A percentile compares a stretch with the other conserved stretches of the same genome.
Conservation (phyloP, 1,140 invertebrate genomes). For the Euschistus heros region DNA sequence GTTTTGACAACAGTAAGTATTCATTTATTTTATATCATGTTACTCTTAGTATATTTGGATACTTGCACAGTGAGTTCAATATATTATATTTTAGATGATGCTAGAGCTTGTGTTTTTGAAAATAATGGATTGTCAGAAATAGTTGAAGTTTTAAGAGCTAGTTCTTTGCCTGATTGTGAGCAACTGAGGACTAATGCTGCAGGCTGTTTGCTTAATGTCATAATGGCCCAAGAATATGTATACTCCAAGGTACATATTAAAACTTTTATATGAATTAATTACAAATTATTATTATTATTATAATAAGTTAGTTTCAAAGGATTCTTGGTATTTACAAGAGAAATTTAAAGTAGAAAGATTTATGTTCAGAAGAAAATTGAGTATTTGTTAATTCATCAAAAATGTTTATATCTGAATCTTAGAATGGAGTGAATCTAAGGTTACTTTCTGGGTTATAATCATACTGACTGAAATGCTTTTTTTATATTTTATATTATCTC, state of each 20-base stretch:
- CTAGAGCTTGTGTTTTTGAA: constrained; percentile 47
- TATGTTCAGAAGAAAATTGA: too few species aligned
- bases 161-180: constrained; percentile 23
- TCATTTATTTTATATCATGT: constrained; percentile 14
- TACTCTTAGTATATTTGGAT: background rate
- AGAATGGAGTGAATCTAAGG: too few species aligned
- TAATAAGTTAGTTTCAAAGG: too few species aligned
- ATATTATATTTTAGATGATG: constrained; percentile 33
- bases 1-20: constrained; percentile 68
- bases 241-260: constrained; percentile 37
- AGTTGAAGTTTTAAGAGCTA: constrained; percentile 32
- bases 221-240: constrained; percentile 58
- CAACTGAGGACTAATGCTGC: constrained; percentile 35
- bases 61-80: background rate
- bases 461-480: too few species aligned
- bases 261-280: constrained; percentile 3
- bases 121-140: constrained; percentile 45
- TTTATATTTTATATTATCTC: too few species aligned
- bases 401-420: too few species aligned
- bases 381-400: too few species aligned
- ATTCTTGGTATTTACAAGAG: too few species aligned
- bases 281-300: too few species aligned
- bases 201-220: constrained; percentile 67
- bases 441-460: too few species aligned
- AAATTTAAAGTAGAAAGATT: too few species aligned